Conservation (phyloP, 2,888 invertebrate genomes). For the Phrixothrix hirtus region DNA sequence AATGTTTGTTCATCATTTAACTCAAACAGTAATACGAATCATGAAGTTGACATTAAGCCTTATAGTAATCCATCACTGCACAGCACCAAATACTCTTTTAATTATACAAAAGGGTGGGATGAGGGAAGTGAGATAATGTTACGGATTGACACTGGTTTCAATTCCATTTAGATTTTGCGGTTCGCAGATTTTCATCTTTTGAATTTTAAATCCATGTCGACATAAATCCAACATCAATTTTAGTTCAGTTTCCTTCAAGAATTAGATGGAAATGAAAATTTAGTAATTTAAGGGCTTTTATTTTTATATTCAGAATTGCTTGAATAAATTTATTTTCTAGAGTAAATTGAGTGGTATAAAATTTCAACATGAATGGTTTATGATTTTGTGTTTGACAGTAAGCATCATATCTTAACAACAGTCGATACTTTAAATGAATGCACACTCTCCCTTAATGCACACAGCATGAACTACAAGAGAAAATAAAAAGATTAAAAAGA, state of each 20-base stretch:
- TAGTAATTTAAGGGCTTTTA: no score
- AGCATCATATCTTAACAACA: no score
- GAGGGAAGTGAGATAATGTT: slow-evolving; percentile 49
- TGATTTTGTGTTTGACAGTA: no score
- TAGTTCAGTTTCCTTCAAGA: no score
- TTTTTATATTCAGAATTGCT: no score
- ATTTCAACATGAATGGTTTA: slow-evolving; percentile 3
- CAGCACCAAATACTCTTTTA: slow-evolving; percentile 52
- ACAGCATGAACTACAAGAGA: slow-evolving; percentile 22
- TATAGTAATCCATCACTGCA: slow-evolving; percentile 54
- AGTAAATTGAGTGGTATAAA: no score
- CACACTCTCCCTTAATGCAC: slow-evolving; percentile 22
- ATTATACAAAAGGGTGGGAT: slow-evolving; percentile 44
- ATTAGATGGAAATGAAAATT: no score
- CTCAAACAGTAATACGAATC: slow-evolving; percentile 54
- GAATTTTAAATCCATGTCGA: slow-evolving; percentile 48
- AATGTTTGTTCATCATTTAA: slow-evolving; percentile 40
- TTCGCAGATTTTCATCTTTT: slow-evolving; percentile 52
- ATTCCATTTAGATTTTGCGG: slow-evolving; percentile 54
- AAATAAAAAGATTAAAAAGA: slow-evolving; percentile 39
- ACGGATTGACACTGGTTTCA: slow-evolving; percentile 55
- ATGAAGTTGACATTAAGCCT: slow-evolving; percentile 57
- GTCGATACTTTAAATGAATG: no score
- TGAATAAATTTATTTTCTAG: no score
- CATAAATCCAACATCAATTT: slow-evolving; percentile 41